Conservation (phyloP, 2,888 invertebrate species). For the Pseudanteris insignis region DNA sequence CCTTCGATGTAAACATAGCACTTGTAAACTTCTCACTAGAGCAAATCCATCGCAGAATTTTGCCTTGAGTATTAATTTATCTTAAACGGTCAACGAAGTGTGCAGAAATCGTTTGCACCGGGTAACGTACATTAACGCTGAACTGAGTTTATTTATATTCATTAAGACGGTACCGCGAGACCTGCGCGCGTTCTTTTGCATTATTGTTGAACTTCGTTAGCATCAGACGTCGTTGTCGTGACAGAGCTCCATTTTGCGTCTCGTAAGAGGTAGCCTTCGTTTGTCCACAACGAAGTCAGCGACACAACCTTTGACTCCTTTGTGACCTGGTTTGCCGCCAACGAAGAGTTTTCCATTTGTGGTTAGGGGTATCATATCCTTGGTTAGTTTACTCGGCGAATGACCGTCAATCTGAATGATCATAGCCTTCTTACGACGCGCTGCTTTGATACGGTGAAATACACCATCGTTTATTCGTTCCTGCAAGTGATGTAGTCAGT, state of each 20-base stretch:
- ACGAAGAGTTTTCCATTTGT: constrained; percentile 64
- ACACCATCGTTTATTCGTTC: constrained; percentile 62
- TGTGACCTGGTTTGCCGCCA: constrained; percentile 62
- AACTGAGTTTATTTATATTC: too few relatives aligned
- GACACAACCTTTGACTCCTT: constrained; percentile 61
- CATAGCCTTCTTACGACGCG: constrained; percentile 56
- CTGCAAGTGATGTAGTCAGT: too few relatives aligned
- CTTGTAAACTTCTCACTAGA: constrained; percentile 53
- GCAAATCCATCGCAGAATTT: constrained; percentile 21
- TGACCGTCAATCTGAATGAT: constrained; percentile 61
- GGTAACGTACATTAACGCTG: too few relatives aligned
- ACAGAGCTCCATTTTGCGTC: constrained; percentile 62
- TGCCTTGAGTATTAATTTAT: constrained; percentile 25
- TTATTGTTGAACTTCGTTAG: not conserved
- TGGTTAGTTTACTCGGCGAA: constrained; percentile 53
- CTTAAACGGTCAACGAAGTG: constrained; percentile 25
- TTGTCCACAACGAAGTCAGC: constrained; percentile 63
- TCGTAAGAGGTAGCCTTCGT: constrained; percentile 58
- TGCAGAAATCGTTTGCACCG: too few relatives aligned
- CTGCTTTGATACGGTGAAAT: constrained; percentile 62
- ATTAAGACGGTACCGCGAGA: too few relatives aligned
- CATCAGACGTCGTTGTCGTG: constrained; percentile 66
- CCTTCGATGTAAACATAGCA: constrained; percentile 65
- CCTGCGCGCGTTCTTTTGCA: not conserved
- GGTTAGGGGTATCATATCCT: constrained; percentile 56